phyloP scores from a whole-genome alignment of 2,797 vertebrate species.

The Podarcis lilfordi region DNA sequence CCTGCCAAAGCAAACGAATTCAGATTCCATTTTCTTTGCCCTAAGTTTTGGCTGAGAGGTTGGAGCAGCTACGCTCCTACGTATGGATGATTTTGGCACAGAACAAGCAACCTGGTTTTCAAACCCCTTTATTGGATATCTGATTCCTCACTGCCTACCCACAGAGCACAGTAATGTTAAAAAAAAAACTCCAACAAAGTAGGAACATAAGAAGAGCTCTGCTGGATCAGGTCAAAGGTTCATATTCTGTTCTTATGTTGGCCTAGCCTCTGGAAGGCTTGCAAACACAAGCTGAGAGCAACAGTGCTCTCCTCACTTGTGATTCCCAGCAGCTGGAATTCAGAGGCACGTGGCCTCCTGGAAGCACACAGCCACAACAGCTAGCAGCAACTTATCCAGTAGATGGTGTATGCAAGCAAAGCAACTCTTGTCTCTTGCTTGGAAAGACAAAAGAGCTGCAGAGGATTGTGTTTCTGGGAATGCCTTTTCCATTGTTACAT shows the following conservation, averaged over 20 bases:
- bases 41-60: too few species aligned
- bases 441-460: not conserved
- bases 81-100: not conserved
- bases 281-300: too few species aligned
- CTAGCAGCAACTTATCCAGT: too few species aligned
- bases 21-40: not conserved
- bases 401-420: not conserved
- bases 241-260: not conserved
- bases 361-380: too few species aligned
- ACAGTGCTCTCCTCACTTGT: too few species aligned
- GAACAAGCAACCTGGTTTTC: not conserved
- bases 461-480: not conserved
- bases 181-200: not conserved
- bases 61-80: not conserved
- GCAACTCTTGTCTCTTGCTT: not conserved
- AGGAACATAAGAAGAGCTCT: too few species aligned
- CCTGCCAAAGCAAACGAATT: not conserved
- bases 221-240: too few species aligned
- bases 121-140: not conserved
- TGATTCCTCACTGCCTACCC: too few species aligned
- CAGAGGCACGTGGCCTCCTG: too few species aligned
- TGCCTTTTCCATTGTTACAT: not conserved
- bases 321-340: too few species aligned
- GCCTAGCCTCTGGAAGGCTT: too few species aligned
- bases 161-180: not conserved